Evolutionary conservation across 2,113 vertebrate species (phyloP), one percentile per base, ranked within the genome.

Genomic region (Pandion haliaetus): DNA sequence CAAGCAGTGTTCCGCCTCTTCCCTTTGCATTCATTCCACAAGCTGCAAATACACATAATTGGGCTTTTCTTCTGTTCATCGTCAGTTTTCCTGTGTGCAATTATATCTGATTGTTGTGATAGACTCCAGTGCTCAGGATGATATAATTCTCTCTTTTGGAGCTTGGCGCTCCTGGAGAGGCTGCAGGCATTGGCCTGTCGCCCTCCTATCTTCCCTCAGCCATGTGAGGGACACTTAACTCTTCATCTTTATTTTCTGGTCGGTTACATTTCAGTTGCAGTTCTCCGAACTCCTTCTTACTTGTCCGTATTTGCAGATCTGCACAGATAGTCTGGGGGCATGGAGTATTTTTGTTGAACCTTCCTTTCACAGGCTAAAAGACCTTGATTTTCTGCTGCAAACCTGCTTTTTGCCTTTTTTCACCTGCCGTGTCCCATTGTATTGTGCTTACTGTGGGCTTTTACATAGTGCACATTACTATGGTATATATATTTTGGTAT

Each of bases 111-210:
- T 57, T 24, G 80, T 71, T 84, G 59, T 78, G 94, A 84, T 91
- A 78, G 47, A 78, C 42, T 78, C 70, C 78, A 90, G 83, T 52
- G 24, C 81, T 94, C 31, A 44, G 65, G 36, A 76, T 85, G 52
- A 82, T 40, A 54, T 85, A 87, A 79, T 89, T 76, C 57, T 95
- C 40, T 89, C 44, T 87, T 86, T 57, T 23, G 49, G 78, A 95
- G 32, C 54, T 81, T 93, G 58, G 49, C 3, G 3, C 28, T 90
- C 34, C 45, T 88, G 58, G 21, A 45, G 36, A 85, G 31, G 62
- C 70, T 82, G 61, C 44, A 93, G 73, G 66, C 11, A 0, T 67
- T 84, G 55, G 24, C 31, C 31, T 87, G 52, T 93, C 70, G 76
- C 54, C 66, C 20, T 91, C 45, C 62, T 12, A 21, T 84, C 57